A percentile compares a stretch with the other conserved stretches of the same genome.
phyloP scores from a whole-genome alignment of 2,797 vertebrate species.

The Acipenser ruthenus region DNA sequence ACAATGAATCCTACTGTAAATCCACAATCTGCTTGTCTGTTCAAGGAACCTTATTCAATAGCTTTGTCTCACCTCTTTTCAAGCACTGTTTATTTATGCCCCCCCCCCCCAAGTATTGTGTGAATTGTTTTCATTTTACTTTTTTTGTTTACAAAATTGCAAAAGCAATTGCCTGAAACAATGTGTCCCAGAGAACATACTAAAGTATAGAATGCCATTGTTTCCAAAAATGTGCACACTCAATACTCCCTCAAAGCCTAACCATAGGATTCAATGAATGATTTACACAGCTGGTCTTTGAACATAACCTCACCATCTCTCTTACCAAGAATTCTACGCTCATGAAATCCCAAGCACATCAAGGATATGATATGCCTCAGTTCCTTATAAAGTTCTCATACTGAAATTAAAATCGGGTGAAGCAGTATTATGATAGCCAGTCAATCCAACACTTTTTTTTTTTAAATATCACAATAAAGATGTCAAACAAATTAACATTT shows the following conservation, averaged over 20 bases:
- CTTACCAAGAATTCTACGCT: background rate
- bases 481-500: too few relatives aligned
- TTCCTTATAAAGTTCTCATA: too few relatives aligned
- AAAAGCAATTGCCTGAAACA: background rate
- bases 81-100: too few relatives aligned
- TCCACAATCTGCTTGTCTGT: background rate
- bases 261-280: slow-evolving; percentile 26
- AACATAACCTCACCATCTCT: slow-evolving; percentile 19
- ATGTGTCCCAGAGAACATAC: slow-evolving; percentile 26
- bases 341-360: background rate
- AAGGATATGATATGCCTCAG: background rate
- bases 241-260: slow-evolving; percentile 23
- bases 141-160: too few relatives aligned
- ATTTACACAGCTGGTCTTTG: slow-evolving; percentile 39
- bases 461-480: too few relatives aligned
- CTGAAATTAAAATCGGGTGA: too few relatives aligned
- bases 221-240: slow-evolving; percentile 37
- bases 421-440: too few relatives aligned
- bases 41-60: slow-evolving; percentile 9
- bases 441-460: too few relatives aligned
- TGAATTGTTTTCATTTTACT: too few relatives aligned
- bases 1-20: background rate
- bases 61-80: background rate
- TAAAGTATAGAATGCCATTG: slow-evolving; percentile 33
- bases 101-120: too few relatives aligned